Conservation (phyloP, 2,797 vertebrate species). For the Siniperca scherzeri region DNA sequence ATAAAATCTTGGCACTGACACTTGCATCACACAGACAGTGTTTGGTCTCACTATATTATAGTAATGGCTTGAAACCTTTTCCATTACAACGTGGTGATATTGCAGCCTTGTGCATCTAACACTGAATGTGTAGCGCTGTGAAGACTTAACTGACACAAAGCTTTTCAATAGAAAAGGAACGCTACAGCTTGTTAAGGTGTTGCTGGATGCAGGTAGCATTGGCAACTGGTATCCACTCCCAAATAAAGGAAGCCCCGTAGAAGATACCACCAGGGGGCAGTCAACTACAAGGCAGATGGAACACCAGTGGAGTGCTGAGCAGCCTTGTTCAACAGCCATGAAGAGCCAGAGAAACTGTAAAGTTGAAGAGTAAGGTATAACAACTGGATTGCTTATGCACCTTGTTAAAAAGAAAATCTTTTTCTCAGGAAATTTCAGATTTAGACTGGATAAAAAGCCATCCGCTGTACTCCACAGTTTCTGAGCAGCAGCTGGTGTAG, state of each 20-base stretch:
- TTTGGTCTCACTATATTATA: constrained; percentile 79
- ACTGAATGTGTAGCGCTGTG: constrained; percentile 51
- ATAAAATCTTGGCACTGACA: constrained; percentile 81
- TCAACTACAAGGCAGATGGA: constrained; percentile 74
- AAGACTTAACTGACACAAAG: constrained; percentile 70
- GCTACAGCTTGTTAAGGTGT: constrained; percentile 63
- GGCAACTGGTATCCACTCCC: constrained; percentile 49
- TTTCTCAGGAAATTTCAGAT: constrained; percentile 25
- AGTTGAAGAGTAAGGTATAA: constrained; percentile 49
- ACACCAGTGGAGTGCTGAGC: constrained; percentile 50
- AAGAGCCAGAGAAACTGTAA: constrained; percentile 44
- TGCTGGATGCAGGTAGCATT: constrained; percentile 68
- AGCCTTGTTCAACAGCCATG: constrained; percentile 35
- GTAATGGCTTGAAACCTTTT: constrained; percentile 76
- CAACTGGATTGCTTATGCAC: constrained; percentile 54
- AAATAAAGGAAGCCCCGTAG: constrained; percentile 19
- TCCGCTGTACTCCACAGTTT: constrained; percentile 52
- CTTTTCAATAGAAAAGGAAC: constrained; percentile 61
- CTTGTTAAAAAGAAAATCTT: constrained; percentile 39
- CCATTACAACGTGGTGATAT: constrained; percentile 64
- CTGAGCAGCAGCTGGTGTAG: constrained; percentile 61
- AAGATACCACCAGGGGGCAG: constrained; percentile 78
- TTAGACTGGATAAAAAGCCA: constrained; percentile 33
- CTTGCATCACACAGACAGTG: constrained; percentile 83
- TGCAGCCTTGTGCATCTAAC: constrained; percentile 65